phyloP scores from a whole-genome alignment of 2,113 vertebrate species.

The Lanius collurio region DNA sequence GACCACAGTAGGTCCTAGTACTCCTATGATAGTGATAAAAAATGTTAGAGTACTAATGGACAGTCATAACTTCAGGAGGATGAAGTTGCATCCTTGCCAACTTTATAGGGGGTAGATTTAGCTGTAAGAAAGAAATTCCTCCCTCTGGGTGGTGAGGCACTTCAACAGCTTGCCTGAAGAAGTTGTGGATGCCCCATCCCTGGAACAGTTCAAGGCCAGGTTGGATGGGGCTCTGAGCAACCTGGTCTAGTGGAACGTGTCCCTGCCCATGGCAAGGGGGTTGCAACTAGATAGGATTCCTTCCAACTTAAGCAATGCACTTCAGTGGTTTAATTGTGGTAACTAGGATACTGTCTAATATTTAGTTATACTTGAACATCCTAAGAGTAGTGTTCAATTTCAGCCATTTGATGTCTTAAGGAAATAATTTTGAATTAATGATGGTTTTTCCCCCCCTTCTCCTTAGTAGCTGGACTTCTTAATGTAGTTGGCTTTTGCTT shows the following conservation, averaged over 20 bases:
- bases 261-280: background rate
- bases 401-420: background rate
- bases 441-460: fast-evolving
- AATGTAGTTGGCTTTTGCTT: background rate
- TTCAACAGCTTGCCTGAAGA: background rate
- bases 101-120: background rate
- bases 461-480: background rate
- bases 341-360: background rate
- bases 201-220: background rate
- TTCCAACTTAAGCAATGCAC: background rate
- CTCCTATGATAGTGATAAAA: background rate
- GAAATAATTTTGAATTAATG: background rate
- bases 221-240: background rate
- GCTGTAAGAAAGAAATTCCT: background rate
- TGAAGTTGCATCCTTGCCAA: background rate
- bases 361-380: background rate
- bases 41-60: background rate
- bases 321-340: background rate
- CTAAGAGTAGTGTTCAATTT: background rate
- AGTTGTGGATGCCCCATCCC: background rate
- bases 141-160: background rate
- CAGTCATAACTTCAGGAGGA: background rate
- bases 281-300: background rate
- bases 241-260: background rate
- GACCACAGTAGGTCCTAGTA: background rate